Evolutionary conservation across 2,113 vertebrate species (phyloP), one percentile per base, ranked within the genome.

Genomic region (Triplophysa siluroides): DNA sequence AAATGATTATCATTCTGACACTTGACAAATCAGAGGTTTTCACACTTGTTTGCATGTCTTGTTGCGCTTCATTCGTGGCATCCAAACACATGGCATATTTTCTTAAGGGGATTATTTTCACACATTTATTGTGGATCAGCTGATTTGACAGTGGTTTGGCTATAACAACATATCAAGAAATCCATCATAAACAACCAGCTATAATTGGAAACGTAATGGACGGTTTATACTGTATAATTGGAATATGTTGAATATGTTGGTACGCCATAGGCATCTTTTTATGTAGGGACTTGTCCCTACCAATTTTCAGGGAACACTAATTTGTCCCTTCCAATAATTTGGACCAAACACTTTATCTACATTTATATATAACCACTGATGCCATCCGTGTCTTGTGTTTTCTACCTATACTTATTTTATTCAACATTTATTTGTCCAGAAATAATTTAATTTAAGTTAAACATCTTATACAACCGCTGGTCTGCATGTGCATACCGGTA

Each of bases 1-100:
- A 74, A 74, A 74, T 74, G 13, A 74, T 74, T 74, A 43, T 74
- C 56, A 74, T 74, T 60, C 16, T 74, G 71, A 74, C 71, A 74
- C 54, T 60, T 74, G 54, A 74, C 54, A 61, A 74, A 74, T 60
- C 56, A 23, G 71, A 74, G 54, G 71, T 43, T 74, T 74, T 61
- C 54, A 74, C 71, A 60, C 54, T 61, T 74, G 33, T 21, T 60
- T 74, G 33, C 54, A 43, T 60, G 38, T 74, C 19, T 61, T 43
- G 38, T 23, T 61, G 56, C n/a, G n/a, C 60, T 74, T 74, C 54
- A 43, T 16, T 58, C 24, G 18, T 73, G n/a, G 54, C 29, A 73
- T n/a, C 33, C 70, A 73, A 74, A 61, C 33, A 16, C 54, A n/a
- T 56, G 12, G 11, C 69, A 58, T 72, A 23, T 74, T 72, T 72